Percentiles rank a stretch among this genome's conserved stretches.
phyloP scores from a whole-genome alignment of 2,797 vertebrate species.

The Diceros bicornis region DNA sequence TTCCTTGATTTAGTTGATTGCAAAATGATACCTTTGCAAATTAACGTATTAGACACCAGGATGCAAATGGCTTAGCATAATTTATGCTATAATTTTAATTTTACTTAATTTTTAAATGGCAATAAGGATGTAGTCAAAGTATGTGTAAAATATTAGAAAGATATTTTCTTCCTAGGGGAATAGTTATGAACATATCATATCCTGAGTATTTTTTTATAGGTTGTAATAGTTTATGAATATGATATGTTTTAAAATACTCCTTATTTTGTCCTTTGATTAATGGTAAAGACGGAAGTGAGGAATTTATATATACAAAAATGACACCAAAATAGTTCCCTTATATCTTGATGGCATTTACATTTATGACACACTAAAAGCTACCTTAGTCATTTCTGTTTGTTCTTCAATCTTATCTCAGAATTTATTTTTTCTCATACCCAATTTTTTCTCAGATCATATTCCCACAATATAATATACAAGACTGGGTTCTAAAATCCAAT shows the following conservation, averaged over 20 bases:
- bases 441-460: neutral
- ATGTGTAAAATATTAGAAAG: neutral
- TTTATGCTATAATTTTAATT: neutral
- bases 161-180: neutral
- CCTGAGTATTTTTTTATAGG: neutral
- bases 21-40: conserved; percentile 42
- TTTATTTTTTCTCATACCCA: neutral
- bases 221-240: neutral
- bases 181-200: neutral
- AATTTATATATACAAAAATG: neutral
- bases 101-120: neutral
- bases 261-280: neutral
- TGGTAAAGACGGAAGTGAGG: neutral
- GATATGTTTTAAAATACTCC: neutral
- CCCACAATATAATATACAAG: neutral
- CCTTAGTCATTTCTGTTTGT: neutral
- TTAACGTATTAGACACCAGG: neutral
- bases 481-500: neutral
- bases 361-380: neutral
- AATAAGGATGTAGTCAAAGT: neutral
- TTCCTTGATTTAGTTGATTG: conserved; percentile 21
- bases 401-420: neutral
- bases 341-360: neutral
- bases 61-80: neutral
- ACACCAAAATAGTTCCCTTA: neutral